Evolutionary conservation across 2,888 invertebrate genomes (phyloP), one percentile per base, ranked within the genome.

Genomic region (Lysandra bellargus): DNA sequence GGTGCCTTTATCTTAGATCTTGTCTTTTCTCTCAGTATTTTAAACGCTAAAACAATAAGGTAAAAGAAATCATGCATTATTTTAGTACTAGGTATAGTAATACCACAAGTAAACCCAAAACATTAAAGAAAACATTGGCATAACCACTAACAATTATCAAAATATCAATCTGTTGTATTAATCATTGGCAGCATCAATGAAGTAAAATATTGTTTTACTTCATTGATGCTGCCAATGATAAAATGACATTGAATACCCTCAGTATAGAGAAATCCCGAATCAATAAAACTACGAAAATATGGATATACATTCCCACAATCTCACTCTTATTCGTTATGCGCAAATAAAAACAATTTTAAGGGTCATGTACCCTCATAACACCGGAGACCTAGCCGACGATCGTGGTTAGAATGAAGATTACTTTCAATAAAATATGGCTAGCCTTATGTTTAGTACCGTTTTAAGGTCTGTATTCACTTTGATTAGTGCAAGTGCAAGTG

Each of bases 331-430:
- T 44, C 73, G 37, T 44, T 44, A n/a, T 30, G 23, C 30, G 23
- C 53, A 75, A 12, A 75, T 49, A 75, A 75, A 74, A 75, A 75
- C 49, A 75, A 75, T 75, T 74, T 74, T 23, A 75, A 23, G 75
- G 75, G 49, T 75, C 49, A 75, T 75, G 12, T 49, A 30, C 75
- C 44, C 12, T 74, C 17, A 74, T 40, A 44, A 74, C 44, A 44
- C 44, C n/a, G n/a, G 74, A 73, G 23, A 17, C 74, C 44, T 44
- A 44, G n/a, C 53, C 75, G 75, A 37, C 7, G 40, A 73, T 40
- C 72, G 37, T 37, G 72, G 64, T 30, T 9, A 1, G 64, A 64
- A 64, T 64, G 30, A 30, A 23, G 64, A 64, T 64, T 64, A 64
- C 64, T 64, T 64, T 64, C 30, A 9, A 64, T 64, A 30, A 64